Conservation (phyloP, 2,113 vertebrate genomes). For the Leptosomus discolor region DNA sequence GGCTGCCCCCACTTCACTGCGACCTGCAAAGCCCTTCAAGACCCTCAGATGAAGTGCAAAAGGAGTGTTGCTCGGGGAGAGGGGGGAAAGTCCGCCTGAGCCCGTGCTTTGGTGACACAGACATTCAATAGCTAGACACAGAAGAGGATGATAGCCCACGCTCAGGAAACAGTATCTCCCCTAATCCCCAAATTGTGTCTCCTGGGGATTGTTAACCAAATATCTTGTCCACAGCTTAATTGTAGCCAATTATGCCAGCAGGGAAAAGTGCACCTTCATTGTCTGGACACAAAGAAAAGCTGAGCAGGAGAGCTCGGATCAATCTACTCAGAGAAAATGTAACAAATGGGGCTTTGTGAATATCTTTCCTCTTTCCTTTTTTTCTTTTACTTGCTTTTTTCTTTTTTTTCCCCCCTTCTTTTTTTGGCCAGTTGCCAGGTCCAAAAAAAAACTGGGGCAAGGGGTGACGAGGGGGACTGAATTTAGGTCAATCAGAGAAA, state of each 20-base stretch:
- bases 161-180: background rate
- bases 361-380: background rate
- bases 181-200: slow-evolving; percentile 22
- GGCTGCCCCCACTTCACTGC: background rate
- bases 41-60: background rate
- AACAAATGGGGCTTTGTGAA: background rate
- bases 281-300: background rate
- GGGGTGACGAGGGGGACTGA: background rate
- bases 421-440: background rate
- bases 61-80: fast-evolving
- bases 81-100: too few relatives aligned
- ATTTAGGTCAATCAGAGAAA: slow-evolving; percentile 8
- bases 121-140: background rate
- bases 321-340: background rate
- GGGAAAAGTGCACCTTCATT: slow-evolving; percentile 1
- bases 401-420: fast-evolving
- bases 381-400: too few relatives aligned
- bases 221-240: slow-evolving; percentile 16
- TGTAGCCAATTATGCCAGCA: background rate
- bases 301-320: background rate
- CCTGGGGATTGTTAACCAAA: slow-evolving; percentile 25
- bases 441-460: background rate
- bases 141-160: background rate
- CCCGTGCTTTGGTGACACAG: background rate
- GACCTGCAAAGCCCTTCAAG: background rate